phyloP scores from a whole-genome alignment of 2,888 invertebrate species.

The Oxycera nigricornis region DNA sequence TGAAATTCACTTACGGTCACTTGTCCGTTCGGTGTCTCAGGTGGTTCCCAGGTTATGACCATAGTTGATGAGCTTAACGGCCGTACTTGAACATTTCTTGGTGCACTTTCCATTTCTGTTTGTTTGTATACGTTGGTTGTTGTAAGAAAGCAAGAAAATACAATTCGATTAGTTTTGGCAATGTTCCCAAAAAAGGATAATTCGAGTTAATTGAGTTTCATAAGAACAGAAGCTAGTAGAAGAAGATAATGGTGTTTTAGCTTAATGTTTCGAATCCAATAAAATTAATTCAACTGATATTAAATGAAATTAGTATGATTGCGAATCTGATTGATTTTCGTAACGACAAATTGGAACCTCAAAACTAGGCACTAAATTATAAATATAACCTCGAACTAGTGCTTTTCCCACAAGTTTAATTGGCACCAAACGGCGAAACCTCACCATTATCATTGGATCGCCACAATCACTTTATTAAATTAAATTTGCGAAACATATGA shows the following conservation, averaged over 20 bases:
- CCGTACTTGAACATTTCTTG: slow-evolving; percentile 90
- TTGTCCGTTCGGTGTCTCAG: slow-evolving; percentile 96
- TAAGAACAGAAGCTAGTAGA: background rate
- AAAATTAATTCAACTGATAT: background rate
- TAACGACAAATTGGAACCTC: too few relatives aligned
- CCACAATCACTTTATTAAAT: background rate
- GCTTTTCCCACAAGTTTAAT: too few relatives aligned
- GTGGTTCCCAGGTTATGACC: slow-evolving; percentile 98
- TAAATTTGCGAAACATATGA: background rate
- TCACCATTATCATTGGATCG: too few relatives aligned
- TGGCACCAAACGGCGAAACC: too few relatives aligned
- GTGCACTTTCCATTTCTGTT: slow-evolving; percentile 93
- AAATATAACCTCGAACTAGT: too few relatives aligned
- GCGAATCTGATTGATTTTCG: background rate
- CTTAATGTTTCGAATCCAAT: background rate
- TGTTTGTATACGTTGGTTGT: background rate
- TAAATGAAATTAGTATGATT: background rate
- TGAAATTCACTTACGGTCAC: slow-evolving; percentile 78
- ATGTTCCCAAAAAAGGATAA: background rate
- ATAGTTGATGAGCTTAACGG: slow-evolving; percentile 95
- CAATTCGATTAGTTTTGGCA: background rate
- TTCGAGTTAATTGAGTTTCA: background rate
- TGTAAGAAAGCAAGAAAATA: background rate
- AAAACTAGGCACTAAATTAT: too few relatives aligned
- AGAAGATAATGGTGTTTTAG: slow-evolving; percentile 30